Percentiles rank a stretch among this genome's conserved stretches.
Conservation (phyloP, 2,888 invertebrate species). For the Beris morrisii region DNA sequence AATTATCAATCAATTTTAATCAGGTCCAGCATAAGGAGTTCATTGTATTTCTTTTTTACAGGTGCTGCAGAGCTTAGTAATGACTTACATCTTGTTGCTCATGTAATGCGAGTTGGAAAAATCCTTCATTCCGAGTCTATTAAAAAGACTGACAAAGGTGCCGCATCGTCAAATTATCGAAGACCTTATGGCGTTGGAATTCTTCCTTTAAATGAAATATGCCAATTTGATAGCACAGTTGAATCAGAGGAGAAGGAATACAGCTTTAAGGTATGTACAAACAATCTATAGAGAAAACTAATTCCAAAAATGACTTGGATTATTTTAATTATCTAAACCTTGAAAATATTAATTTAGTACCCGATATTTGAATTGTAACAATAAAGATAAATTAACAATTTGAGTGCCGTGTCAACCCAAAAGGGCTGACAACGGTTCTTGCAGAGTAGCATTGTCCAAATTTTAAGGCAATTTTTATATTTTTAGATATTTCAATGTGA, state of each 20-base stretch:
- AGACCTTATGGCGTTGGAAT: slow-evolving; percentile 89
- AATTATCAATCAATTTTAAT: background rate
- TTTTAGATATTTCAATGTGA: slow-evolving; percentile 79
- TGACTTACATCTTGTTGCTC: slow-evolving; percentile 85
- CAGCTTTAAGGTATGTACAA: slow-evolving; percentile 65
- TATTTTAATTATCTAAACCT: background rate
- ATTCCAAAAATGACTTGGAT: background rate
- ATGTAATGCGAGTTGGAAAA: slow-evolving; percentile 86
- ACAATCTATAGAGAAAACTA: too few relatives aligned
- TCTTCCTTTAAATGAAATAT: slow-evolving; percentile 70
- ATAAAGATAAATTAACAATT: too few relatives aligned
- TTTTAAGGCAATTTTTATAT: slow-evolving; percentile 31
- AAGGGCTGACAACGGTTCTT: background rate
- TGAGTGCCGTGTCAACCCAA: too few relatives aligned
- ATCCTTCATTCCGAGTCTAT: slow-evolving; percentile 64
- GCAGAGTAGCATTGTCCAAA: background rate
- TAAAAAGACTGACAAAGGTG: slow-evolving; percentile 52
- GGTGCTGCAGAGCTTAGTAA: slow-evolving; percentile 82
- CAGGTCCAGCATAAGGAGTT: background rate
- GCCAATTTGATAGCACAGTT: slow-evolving; percentile 59
- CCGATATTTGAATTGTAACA: too few relatives aligned
- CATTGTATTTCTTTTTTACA: slow-evolving; percentile 29
- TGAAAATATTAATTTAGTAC: background rate
- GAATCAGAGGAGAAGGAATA: slow-evolving; percentile 72
- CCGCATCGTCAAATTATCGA: slow-evolving; percentile 59